A percentile compares a stretch with the other conserved stretches of the same genome.
Evolutionary conservation across 2,113 vertebrate species (phyloP).

Genomic region (Ahaetulla prasina): DNA sequence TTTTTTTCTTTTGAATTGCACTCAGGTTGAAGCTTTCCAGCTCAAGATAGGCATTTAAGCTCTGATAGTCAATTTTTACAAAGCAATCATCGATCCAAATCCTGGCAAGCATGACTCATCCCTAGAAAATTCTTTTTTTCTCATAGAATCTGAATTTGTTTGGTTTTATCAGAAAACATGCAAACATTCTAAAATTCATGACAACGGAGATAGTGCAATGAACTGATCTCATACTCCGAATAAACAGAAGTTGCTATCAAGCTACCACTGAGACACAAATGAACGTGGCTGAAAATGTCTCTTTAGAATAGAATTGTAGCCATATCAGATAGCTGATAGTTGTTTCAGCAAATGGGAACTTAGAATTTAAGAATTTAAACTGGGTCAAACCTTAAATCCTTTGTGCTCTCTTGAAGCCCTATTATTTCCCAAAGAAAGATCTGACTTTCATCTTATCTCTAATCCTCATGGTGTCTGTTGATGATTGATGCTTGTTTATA

Average conservation of each 20-base stretch:
- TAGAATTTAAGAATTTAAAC: not conserved
- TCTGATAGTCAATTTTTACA: not conserved
- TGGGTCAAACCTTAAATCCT: not conserved
- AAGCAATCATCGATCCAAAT: not conserved
- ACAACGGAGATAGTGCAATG: not conserved
- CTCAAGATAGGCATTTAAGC: not conserved
- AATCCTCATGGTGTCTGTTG: not conserved
- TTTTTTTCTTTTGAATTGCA: not conserved
- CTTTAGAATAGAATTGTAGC: not conserved
- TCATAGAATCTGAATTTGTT: not conserved
- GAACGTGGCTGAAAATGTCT: not conserved
- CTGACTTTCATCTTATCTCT: not conserved
- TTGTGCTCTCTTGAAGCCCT: not conserved
- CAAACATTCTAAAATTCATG: not conserved
- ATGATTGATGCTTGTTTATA: not conserved
- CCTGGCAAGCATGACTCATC: not conserved
- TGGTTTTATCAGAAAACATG: not conserved
- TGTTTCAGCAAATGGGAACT: not conserved
- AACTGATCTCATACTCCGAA: not conserved
- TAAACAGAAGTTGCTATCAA: not conserved
- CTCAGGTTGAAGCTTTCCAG: not conserved
- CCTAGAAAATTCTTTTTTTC: not conserved
- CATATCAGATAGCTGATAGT: not conserved
- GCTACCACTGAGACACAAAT: not conserved
- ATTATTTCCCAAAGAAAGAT: not conserved